These are phyloP conservation scores for Trachymyrmex septentrionalis DNA, from an alignment of 1,140 invertebrate species.

Conservation along the genomic window DNA sequence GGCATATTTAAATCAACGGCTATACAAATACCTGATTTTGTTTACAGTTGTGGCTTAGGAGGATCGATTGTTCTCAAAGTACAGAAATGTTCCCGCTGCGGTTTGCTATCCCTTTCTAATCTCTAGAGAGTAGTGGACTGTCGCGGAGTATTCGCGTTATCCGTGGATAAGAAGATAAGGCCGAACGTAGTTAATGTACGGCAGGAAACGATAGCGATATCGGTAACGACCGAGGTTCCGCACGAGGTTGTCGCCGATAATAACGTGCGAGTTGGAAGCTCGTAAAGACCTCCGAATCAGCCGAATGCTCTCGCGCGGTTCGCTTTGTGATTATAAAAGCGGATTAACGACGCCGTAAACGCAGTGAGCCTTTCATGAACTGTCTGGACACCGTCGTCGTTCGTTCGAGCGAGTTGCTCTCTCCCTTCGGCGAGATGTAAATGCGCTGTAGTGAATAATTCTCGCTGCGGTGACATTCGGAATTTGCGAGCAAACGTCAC, in stretches of 20 bases:
- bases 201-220: conserved; percentile 33
- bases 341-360: conserved; percentile 73
- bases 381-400: conserved; percentile 45
- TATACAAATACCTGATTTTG: conserved; percentile 2
- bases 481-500: not conserved
- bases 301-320: conserved; percentile 40
- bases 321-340: conserved; percentile 67
- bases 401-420: not conserved
- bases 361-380: conserved; percentile 66
- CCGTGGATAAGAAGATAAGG: not conserved
- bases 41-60: not conserved
- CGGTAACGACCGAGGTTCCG: not conserved
- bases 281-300: conserved; percentile 65
- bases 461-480: conserved; percentile 5
- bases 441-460: conserved; percentile 21
- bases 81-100: not conserved
- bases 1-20: conserved; percentile 2
- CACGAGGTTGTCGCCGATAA: conserved; percentile 62
- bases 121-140: not conserved
- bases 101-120: not conserved
- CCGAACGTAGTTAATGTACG: conserved; percentile 24
- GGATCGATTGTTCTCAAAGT: conserved; percentile 14
- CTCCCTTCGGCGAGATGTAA: conserved; percentile 48
- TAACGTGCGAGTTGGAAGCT: conserved; percentile 54
- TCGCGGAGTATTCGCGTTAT: not conserved